phyloP scores from a whole-genome alignment of 1,140 invertebrate genomes.

The Nixonia krombeini region DNA sequence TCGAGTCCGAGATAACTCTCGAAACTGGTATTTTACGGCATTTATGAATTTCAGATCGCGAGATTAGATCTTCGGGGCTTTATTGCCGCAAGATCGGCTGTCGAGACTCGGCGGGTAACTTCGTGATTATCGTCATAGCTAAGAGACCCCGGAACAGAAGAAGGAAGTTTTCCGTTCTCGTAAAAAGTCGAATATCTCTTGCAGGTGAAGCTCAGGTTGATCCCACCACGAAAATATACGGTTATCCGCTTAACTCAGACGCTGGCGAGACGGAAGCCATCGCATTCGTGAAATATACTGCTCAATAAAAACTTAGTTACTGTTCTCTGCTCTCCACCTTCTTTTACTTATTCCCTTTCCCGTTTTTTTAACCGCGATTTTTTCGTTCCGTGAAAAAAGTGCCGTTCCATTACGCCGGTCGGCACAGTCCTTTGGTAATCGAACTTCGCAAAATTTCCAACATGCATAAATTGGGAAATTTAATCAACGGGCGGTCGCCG shows the following conservation, averaged over 20 bases:
- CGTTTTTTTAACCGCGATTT: conserved; percentile 18
- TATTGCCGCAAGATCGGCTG: conserved; percentile 28
- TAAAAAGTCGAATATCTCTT: conserved; percentile 43
- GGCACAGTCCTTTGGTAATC: too few species aligned
- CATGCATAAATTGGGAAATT: too few species aligned
- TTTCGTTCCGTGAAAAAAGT: conserved; percentile 25
- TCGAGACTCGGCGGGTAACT: conserved; percentile 15
- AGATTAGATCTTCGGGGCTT: conserved; percentile 17
- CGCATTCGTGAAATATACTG: conserved; percentile 62
- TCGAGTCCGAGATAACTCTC: neutral
- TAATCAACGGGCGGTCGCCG: too few species aligned
- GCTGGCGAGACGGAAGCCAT: conserved; percentile 66
- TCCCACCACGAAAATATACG: conserved; percentile 63
- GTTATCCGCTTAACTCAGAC: conserved; percentile 68
- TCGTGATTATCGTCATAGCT: conserved; percentile 30
- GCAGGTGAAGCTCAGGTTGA: conserved; percentile 58
- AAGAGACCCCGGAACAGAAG: conserved; percentile 10
- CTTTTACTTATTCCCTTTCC: conserved; percentile 32
- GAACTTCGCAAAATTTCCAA: neutral
- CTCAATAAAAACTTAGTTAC: conserved; percentile 71
- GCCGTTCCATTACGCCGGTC: conserved; percentile 26
- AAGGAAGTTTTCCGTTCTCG: conserved; percentile 35
- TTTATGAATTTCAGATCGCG: conserved; percentile 31
- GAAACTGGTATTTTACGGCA: conserved; percentile 2
- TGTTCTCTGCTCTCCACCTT: conserved; percentile 41